Percentiles rank a stretch among this genome's conserved stretches.
Evolutionary conservation across 1,140 invertebrate species (phyloP).

Genomic region (Coelopa frigida): DNA sequence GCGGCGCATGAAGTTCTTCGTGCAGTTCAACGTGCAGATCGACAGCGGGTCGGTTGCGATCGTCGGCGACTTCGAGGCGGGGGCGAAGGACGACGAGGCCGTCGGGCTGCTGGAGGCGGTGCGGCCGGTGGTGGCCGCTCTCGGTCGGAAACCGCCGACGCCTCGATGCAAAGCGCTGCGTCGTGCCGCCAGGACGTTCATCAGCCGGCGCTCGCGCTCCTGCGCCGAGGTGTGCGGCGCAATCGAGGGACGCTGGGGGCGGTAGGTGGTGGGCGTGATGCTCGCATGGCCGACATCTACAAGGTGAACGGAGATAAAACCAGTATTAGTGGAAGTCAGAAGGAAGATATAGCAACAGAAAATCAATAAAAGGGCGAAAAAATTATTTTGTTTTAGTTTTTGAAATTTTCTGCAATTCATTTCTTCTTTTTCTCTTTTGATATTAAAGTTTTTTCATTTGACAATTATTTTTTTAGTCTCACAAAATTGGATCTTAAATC

Average conservation of each 20-base stretch:
- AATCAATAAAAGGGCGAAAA: too few relatives aligned
- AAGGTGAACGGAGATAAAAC: too few relatives aligned
- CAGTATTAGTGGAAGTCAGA: too few relatives aligned
- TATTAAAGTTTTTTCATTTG: too few relatives aligned
- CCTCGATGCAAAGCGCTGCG: conserved; percentile 44
- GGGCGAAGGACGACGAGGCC: conserved; percentile 38
- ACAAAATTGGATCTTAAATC: too few relatives aligned
- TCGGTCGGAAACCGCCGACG: conserved; percentile 43
- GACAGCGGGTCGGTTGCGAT: conserved; percentile 32
- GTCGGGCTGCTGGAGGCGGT: conserved; percentile 29
- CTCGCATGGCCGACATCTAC: conserved; percentile 28
- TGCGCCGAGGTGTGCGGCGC: conserved; percentile 28
- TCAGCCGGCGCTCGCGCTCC: conserved; percentile 48
- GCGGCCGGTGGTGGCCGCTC: conserved; percentile 34
- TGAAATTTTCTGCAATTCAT: too few relatives aligned
- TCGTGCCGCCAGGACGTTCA: conserved; percentile 49
- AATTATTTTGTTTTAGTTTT: too few relatives aligned
- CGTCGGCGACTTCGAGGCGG: conserved; percentile 36
- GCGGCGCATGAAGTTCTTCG: conserved; percentile 42
- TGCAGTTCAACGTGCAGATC: conserved; percentile 41
- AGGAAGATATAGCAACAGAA: too few relatives aligned
- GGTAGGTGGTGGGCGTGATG: conserved; percentile 29
- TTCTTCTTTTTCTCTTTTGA: too few relatives aligned
- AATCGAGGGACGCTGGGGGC: conserved; percentile 24
- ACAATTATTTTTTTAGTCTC: too few relatives aligned